These are phyloP conservation scores for Cyanoramphus novaezelandiae DNA, from an alignment of 2,113 vertebrate genomes.

Conservation along the genomic window DNA sequence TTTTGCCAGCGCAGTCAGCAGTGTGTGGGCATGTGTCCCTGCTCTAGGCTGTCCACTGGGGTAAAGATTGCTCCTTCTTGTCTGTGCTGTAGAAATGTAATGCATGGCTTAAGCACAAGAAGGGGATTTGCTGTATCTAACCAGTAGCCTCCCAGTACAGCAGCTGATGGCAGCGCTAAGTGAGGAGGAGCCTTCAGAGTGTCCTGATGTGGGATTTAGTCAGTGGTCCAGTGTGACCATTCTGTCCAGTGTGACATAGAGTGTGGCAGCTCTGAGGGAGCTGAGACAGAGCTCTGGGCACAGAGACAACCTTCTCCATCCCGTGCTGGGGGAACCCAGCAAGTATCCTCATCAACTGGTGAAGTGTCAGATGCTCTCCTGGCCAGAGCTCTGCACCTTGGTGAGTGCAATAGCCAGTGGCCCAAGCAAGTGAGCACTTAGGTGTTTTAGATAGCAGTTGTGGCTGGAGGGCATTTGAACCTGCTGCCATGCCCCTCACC, in stretches of 20 bases:
- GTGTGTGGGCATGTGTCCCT: neutral
- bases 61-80: neutral
- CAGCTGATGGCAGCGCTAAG: neutral
- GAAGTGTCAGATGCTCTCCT: neutral
- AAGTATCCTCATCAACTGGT: accelerated
- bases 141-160: neutral
- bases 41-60: accelerated
- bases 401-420: accelerated
- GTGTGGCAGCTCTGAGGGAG: neutral
- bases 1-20: neutral
- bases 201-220: neutral
- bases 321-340: neutral
- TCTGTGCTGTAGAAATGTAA: neutral
- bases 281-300: too few relatives aligned
- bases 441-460: neutral
- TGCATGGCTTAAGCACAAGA: neutral
- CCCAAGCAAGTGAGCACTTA: accelerated
- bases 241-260: too few relatives aligned
- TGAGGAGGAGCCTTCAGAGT: neutral
- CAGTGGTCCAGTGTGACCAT: too few relatives aligned
- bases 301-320: neutral
- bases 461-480: neutral
- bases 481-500: neutral
- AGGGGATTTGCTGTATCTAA: neutral
- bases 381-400: neutral